These are phyloP conservation scores for Rhodeus uyekii DNA, from an alignment of 2,797 vertebrate genomes.

Conservation along the genomic window DNA sequence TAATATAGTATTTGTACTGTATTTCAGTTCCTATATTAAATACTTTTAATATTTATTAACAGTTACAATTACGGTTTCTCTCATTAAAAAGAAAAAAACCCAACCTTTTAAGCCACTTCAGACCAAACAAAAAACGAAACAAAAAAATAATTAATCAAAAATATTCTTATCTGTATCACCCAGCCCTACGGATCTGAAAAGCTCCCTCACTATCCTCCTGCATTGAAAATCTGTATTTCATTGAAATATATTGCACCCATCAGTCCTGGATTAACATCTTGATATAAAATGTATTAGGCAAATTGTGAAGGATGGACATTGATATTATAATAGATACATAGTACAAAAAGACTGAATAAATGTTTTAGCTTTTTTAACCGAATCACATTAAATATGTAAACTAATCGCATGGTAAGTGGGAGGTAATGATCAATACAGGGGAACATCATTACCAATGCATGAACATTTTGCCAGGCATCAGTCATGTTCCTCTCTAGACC, in stretches of 20 bases:
- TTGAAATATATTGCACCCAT: conserved; percentile 19
- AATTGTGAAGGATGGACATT: conserved; percentile 27
- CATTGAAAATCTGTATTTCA: conserved; percentile 41
- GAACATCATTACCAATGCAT: conserved; percentile 24
- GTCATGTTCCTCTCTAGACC: background rate
- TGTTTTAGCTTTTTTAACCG: conserved; percentile 1
- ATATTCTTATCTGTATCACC: background rate
- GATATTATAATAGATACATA: background rate
- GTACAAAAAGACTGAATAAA: conserved; percentile 8
- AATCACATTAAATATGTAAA: conserved; percentile 22
- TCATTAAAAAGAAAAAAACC: no score
- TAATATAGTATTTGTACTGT: background rate
- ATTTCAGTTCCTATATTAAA: background rate
- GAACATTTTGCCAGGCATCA: conserved; percentile 30
- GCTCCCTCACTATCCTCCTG: background rate
- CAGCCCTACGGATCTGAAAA: background rate
- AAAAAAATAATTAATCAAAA: background rate
- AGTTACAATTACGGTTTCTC: no score
- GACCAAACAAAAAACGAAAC: background rate
- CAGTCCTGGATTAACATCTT: conserved; percentile 22
- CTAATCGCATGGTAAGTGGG: conserved; percentile 7
- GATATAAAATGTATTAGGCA: conserved; percentile 35
- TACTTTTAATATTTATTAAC: background rate
- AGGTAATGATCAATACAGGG: conserved; percentile 21
- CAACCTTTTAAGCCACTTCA: background rate